Evolutionary conservation across 2,888 invertebrate genomes (phyloP), one percentile per base, ranked within the genome.

Genomic region (Tromatobia lineatoria): DNA sequence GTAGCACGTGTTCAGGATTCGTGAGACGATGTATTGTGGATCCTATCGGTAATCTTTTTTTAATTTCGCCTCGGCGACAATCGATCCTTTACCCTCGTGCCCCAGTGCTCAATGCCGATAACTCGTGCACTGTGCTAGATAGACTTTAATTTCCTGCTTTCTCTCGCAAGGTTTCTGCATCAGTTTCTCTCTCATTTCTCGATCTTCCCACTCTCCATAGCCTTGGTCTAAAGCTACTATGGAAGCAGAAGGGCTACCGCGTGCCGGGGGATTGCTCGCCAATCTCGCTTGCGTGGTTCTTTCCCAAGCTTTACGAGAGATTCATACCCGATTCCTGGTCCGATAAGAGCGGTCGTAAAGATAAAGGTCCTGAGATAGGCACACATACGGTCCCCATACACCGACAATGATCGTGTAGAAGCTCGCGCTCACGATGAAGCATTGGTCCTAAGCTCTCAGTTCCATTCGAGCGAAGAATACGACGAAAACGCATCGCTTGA

Each of bases 341-440:
- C 87, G 88, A 89, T 89, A 90, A 88, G 86, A 70, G 86, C 79
- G 80, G 88, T 90, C 89, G 88, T 90, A 90, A 90, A 90, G 89
- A 90, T 90, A 87, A 88, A 88, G 86, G 81, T 86, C 76, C 66
- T 52, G 67, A 80, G 86, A 80, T 85, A 85, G 82, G 52, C 67
- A 52, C 82, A 83, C 77, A 77, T 74, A 59, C 29, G 59, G 23
- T 15, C 66, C 59, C 20, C 47, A 59, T 34, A 79, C 64, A 29
- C 23, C 11, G 8, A 8, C 25, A 25, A 42, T 20, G 45, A 29
- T 23, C 52, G 50, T 34, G 64, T 8, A 66, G 45, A 47, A 69
- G 47, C 77, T 59, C 69, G 77, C 29, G 18, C 20, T 20, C 38
- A 23, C 29, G 50, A 25, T 61, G 38, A 78, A n/a, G 59, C 50